Conservation (phyloP, 2,888 invertebrate genomes). For the Melieria picta region DNA sequence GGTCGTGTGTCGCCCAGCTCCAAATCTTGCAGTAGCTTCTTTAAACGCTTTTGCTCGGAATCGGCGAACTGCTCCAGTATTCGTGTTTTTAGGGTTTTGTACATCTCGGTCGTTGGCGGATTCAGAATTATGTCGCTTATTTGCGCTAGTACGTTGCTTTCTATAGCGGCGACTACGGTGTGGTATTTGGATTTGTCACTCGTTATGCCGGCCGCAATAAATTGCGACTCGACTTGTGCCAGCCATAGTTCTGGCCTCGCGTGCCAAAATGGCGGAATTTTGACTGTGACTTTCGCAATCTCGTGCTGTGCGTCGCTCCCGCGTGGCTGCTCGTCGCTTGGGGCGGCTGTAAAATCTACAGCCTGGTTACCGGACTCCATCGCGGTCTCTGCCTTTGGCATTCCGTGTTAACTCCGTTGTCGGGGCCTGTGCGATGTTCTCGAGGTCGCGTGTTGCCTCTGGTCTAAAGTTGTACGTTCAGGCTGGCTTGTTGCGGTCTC, state of each 20-base stretch:
- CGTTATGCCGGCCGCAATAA: constrained; percentile 40
- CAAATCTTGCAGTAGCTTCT: constrained; percentile 42
- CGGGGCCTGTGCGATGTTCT: too few relatives aligned
- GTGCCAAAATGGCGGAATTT: constrained; percentile 31
- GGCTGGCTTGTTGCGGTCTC: too few relatives aligned
- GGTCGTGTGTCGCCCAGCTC: constrained; percentile 47
- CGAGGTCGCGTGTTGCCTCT: too few relatives aligned
- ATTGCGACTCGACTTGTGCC: constrained; percentile 47
- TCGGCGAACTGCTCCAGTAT: constrained; percentile 43
- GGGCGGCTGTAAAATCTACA: too few relatives aligned
- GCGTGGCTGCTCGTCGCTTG: too few relatives aligned
- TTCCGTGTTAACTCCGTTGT: too few relatives aligned
- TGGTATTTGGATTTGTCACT: constrained; percentile 47
- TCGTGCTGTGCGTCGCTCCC: too few relatives aligned
- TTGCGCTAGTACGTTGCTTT: constrained; percentile 44
- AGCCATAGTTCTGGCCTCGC: constrained; percentile 25
- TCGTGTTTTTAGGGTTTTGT: constrained; percentile 42
- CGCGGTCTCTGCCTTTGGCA: too few relatives aligned
- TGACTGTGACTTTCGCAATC: constrained; percentile 5
- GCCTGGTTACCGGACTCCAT: too few relatives aligned
- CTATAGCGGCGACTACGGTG: constrained; percentile 47
- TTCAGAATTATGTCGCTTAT: constrained; percentile 47
- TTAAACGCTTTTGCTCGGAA: constrained; percentile 42
- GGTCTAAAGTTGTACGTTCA: too few relatives aligned
- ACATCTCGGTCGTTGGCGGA: constrained; percentile 38